These are phyloP conservation scores for Cynocephalus volans DNA, from an alignment of 2,113 vertebrate genomes.

Conservation along the genomic window DNA sequence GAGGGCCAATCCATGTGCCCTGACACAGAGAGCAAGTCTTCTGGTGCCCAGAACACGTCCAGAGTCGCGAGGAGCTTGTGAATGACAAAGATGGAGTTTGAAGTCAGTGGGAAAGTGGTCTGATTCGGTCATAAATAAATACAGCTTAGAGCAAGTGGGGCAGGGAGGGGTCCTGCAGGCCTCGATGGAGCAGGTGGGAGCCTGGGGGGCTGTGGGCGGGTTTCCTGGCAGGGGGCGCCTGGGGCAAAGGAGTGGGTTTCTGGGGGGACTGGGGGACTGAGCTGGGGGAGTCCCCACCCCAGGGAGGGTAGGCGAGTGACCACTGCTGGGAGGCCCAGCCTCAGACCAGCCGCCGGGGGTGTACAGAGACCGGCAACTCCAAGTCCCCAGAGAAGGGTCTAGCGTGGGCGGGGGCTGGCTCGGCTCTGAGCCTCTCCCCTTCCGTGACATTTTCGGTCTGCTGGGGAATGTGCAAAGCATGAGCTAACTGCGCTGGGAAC, in stretches of 20 bases:
- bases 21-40: rapidly evolving
- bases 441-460: background rate
- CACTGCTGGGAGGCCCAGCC: rapidly evolving
- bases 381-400: background rate
- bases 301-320: no score
- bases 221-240: background rate
- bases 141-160: background rate
- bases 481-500: background rate
- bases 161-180: rapidly evolving
- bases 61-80: background rate
- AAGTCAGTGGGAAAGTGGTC: background rate
- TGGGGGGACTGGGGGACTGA: rapidly evolving
- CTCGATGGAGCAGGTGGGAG: background rate
- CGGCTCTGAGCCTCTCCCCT: background rate
- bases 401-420: background rate
- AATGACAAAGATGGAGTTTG: background rate
- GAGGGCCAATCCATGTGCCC: background rate
- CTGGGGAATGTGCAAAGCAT: background rate
- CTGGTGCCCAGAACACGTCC: background rate
- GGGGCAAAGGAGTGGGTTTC: no score
- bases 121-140: background rate
- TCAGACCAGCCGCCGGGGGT: background rate
- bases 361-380: background rate
- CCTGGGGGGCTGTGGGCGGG: no score
- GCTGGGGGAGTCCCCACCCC: background rate